phyloP scores from a whole-genome alignment of 2,888 invertebrate species.

The Torymus aiolomorphi region DNA sequence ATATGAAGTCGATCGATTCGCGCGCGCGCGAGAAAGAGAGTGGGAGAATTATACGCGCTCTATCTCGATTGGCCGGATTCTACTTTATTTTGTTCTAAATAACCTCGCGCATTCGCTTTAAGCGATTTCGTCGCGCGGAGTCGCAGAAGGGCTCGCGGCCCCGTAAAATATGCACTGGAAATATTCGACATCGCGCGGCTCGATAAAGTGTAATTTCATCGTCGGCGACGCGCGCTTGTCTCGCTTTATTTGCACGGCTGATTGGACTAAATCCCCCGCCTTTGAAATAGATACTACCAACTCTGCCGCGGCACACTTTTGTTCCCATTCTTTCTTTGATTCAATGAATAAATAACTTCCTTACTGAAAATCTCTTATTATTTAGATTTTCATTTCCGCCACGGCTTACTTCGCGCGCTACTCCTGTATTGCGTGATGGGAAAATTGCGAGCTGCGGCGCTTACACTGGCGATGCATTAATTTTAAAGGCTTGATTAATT shows the following conservation, averaged over 20 bases:
- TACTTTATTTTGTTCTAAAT: constrained; percentile 27
- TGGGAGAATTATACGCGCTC: too few relatives aligned
- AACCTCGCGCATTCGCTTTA: neutral
- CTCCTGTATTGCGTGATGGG: too few relatives aligned
- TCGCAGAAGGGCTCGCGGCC: neutral
- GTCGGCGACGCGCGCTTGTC: neutral
- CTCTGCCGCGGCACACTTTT: neutral
- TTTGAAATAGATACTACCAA: neutral
- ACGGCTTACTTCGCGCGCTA: too few relatives aligned
- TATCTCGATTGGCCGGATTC: too few relatives aligned
- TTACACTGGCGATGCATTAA: too few relatives aligned
- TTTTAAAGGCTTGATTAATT: too few relatives aligned
- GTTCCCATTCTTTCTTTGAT: neutral
- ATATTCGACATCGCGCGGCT: constrained; percentile 19
- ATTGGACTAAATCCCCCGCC: constrained; percentile 6
- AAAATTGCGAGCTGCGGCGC: too few relatives aligned
- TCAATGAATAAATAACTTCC: constrained; percentile 10
- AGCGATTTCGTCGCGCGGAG: neutral
- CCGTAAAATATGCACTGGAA: neutral
- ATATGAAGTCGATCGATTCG: constrained; percentile 47
- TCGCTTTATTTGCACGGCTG: constrained; percentile 26
- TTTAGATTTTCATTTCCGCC: neutral
- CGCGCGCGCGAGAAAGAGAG: neutral
- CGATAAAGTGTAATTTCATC: constrained; percentile 32
- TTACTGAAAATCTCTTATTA: constrained; percentile 6